phyloP scores from a whole-genome alignment of 2,888 invertebrate species.

The Drosophila siamana region DNA sequence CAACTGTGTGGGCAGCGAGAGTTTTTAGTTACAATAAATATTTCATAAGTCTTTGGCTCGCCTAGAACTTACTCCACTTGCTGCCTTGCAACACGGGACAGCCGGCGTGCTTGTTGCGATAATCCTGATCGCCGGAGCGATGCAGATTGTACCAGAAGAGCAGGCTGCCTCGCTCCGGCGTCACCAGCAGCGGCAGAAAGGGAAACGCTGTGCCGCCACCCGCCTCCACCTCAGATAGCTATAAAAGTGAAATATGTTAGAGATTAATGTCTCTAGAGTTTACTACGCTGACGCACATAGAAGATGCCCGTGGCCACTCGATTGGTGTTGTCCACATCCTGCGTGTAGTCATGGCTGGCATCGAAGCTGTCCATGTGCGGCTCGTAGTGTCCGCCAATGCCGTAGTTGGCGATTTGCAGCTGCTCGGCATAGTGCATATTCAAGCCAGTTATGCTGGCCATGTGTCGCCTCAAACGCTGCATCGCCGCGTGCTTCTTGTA shows the following conservation, averaged over 20 bases:
- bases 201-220: constrained; percentile 99
- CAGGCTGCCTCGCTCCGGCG: constrained; percentile 91
- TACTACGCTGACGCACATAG: constrained; percentile 90
- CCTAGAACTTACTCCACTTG: constrained; percentile 75
- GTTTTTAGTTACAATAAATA: background rate
- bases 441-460: constrained; percentile 88
- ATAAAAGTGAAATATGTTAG: background rate
- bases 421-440: constrained; percentile 87
- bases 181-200: constrained; percentile 92
- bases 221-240: constrained; percentile 98
- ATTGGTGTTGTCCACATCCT: constrained; percentile 89
- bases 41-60: background rate
- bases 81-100: constrained; percentile 83
- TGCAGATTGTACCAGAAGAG: constrained; percentile 84
- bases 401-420: constrained; percentile 89
- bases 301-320: constrained; percentile 98
- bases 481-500: constrained; percentile 61
- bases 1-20: constrained; percentile 86
- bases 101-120: constrained; percentile 81
- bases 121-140: constrained; percentile 76
- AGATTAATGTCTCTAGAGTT: no score
- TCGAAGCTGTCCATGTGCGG: constrained; percentile 87
- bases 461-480: constrained; percentile 87
- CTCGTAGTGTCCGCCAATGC: constrained; percentile 90
- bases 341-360: constrained; percentile 47